Evolutionary conservation across 2,113 vertebrate species (phyloP), one percentile per base, ranked within the genome.

Genomic region (Panurus biarmicus): DNA sequence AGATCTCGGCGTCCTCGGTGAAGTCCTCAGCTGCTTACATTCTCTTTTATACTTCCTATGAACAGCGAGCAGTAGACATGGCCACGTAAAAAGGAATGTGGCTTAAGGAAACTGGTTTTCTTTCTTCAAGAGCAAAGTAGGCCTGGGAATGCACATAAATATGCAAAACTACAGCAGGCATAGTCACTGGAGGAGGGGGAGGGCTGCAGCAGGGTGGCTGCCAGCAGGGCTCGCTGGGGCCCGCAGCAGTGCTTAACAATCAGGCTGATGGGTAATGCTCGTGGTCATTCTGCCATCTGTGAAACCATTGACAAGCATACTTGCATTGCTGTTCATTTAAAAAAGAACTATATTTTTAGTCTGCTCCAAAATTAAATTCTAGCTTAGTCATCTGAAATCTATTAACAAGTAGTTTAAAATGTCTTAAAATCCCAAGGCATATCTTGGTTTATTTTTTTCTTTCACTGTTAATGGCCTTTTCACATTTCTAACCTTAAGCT

Each of bases 1-100:
- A 99, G 4, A 98, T 99, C 89, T 98, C 99, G 3, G 92, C 98
- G 17, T 98, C 98, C 19, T 98, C 98, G 3, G 99, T 99, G 97
- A 99, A 98, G 92, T 99, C 99, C 12, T 98, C 99, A 5, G 99
- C 99, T 14, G 99, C 99, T 24, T 99, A 99, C 95, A 99, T 99
- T 96, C 98, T 99, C 94, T 99, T 99, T 96, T 99, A 99, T 97
- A 99, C 98, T 38, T 98, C 98, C 92, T 87, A 99, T 67, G 99
- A 98, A 91, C 95, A 97, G 82, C 96, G 97, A 85, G 93, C 79
- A 48, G 48, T 96, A 33, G 97, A 95, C 11, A 58, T 96, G 81
- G 96, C 97, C 85, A 95, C 93, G 45, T 97, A 97, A 96, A 89
- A 64, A 8, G n/a, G n/a, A 57, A 14, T 1, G 10, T 5, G 35